Evolutionary conservation across 1,140 invertebrate species (phyloP).

Genomic region (Trichoplusia ni): DNA sequence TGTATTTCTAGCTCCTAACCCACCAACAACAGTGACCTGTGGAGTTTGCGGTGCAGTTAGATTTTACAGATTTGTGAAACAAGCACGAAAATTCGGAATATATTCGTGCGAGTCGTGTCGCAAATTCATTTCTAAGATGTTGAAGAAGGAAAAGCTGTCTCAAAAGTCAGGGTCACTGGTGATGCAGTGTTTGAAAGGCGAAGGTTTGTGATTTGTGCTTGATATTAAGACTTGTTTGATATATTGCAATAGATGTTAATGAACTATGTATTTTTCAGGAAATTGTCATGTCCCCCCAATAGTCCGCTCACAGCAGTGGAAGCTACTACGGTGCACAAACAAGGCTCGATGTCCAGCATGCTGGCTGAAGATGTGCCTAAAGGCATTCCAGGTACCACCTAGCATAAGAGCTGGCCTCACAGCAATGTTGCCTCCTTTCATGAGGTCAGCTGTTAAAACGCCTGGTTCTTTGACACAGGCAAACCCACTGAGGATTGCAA

Average conservation of each 20-base stretch:
- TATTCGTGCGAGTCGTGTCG: slow-evolving; percentile 92
- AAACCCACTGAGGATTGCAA: slow-evolving; percentile 60
- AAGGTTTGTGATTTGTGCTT: slow-evolving; percentile 76
- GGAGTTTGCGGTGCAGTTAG: slow-evolving; percentile 90
- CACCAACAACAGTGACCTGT: slow-evolving; percentile 87
- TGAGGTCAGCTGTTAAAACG: slow-evolving; percentile 64
- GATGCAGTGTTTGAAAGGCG: slow-evolving; percentile 86
- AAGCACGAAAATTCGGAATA: slow-evolving; percentile 92
- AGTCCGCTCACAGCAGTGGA: slow-evolving; percentile 87
- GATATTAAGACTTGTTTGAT: not conserved
- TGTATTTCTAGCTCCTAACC: slow-evolving; percentile 73
- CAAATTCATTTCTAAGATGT: slow-evolving; percentile 92
- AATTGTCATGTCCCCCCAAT: slow-evolving; percentile 87
- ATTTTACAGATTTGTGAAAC: slow-evolving; percentile 88
- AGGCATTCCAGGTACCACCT: slow-evolving; percentile 88
- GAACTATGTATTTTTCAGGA: slow-evolving; percentile 61
- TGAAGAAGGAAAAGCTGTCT: slow-evolving; percentile 85
- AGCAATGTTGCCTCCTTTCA: slow-evolving; percentile 83
- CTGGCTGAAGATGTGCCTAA: slow-evolving; percentile 92
- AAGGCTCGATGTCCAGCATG: slow-evolving; percentile 91
- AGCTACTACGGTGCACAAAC: slow-evolving; percentile 86
- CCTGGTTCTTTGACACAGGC: slow-evolving; percentile 50
- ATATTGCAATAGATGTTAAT: slow-evolving; percentile 22
- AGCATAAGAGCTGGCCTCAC: slow-evolving; percentile 84
- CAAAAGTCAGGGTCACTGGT: slow-evolving; percentile 80